Conservation (phyloP, 2,888 invertebrate genomes). For the Tricholauxania praeusta region DNA sequence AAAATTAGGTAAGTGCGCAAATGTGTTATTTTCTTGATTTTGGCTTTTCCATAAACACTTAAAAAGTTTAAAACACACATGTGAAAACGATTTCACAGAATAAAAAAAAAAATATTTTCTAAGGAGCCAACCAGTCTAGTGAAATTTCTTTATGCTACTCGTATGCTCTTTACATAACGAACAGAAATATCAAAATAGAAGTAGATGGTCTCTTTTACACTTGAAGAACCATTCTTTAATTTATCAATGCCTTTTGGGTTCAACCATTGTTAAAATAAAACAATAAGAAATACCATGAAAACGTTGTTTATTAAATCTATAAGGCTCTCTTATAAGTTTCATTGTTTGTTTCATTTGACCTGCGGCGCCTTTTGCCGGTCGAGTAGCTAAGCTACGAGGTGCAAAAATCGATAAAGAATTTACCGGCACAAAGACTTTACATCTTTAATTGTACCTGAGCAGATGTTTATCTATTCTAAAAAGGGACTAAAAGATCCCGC, state of each 20-base stretch:
- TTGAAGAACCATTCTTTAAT: slow-evolving; percentile 57
- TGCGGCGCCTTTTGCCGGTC: slow-evolving; percentile 57
- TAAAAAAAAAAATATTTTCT: slow-evolving; percentile 14
- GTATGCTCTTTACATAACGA: too few relatives aligned
- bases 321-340: not conserved
- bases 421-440: too few relatives aligned
- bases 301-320: not conserved
- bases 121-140: slow-evolving; percentile 63
- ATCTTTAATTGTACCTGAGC: too few relatives aligned
- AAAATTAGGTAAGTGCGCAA: slow-evolving; percentile 62
- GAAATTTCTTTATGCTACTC: not conserved
- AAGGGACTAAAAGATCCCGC: too few relatives aligned
- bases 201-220: slow-evolving; percentile 55
- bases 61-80: not conserved
- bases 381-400: not conserved
- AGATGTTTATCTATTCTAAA: too few relatives aligned
- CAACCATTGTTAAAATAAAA: slow-evolving; percentile 1
- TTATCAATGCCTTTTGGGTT: slow-evolving; percentile 56
- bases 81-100: not conserved
- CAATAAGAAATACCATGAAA: not conserved
- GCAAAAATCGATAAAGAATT: too few relatives aligned
- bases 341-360: slow-evolving; percentile 47
- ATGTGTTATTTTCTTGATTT: not conserved
- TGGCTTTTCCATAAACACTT: not conserved
- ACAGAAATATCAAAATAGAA: too few relatives aligned